phyloP scores from a whole-genome alignment of 2,888 invertebrate genomes.

The Alitta virens region DNA sequence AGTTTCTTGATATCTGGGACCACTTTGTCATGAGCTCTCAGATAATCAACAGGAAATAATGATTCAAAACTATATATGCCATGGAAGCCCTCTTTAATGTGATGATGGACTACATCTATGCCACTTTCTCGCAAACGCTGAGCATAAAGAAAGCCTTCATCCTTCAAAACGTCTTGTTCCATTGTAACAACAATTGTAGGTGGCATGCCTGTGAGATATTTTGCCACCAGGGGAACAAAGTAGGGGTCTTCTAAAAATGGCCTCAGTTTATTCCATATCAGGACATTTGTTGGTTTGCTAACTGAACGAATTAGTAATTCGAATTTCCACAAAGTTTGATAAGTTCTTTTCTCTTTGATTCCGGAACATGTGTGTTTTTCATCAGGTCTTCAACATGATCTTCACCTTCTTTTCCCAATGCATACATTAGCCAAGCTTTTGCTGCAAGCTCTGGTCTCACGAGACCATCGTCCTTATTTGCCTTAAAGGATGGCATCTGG shows the following conservation, averaged over 20 bases:
- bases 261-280: background rate
- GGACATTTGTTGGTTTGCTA: background rate
- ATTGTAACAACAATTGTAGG: constrained; percentile 37
- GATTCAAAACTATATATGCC: background rate
- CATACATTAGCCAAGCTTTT: constrained; percentile 7
- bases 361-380: constrained; percentile 2
- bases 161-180: constrained; percentile 40
- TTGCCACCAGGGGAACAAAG: constrained; percentile 41
- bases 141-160: constrained; percentile 39
- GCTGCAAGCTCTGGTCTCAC: background rate
- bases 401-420: background rate
- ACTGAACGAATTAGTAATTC: background rate
- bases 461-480: background rate
- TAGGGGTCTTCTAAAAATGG: constrained; percentile 32
- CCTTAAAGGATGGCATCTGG: constrained; percentile 10
- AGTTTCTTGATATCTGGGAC: too few relatives aligned
- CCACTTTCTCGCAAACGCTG: constrained; percentile 32
- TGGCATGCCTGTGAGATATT: constrained; percentile 32
- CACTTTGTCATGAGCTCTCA: too few relatives aligned
- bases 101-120: background rate
- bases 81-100: constrained; percentile 3
- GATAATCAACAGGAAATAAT: too few relatives aligned
- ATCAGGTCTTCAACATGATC: background rate
- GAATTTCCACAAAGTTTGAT: background rate
- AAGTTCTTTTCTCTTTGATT: background rate